Evolutionary conservation across 2,113 vertebrate species (phyloP), one percentile per base, ranked within the genome.

Genomic region (Telmatochromis sp.): DNA sequence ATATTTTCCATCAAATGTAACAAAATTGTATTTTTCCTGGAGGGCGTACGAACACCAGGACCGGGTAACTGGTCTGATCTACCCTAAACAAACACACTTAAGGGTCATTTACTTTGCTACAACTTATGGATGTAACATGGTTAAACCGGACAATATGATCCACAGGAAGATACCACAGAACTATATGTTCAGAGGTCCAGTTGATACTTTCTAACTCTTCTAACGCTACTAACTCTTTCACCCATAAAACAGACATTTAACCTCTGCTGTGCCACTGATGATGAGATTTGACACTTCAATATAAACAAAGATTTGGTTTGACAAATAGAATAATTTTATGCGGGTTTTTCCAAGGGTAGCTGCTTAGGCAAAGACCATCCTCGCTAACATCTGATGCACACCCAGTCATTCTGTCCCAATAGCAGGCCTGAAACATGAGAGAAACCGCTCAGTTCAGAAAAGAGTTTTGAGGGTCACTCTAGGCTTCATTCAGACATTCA

Each of bases 41-140:
- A 17, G 40, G 9, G 6, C 21, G 0, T 10, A 17, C 37, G 8
- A 6, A 42, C n/a, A 23, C 5, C 35, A 0, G 13, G 0, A 40
- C 10, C 8, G 7, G 11, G 12, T 26, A 7, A 71, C 37, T 15
- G 19, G 60, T n/a, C n/a, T 42, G 65, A 8, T 5, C n/a, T 6
- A 71, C 37, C 65, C 21, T 42, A 15, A 71, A 71, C 68, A 73
- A 73, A 26, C 68, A 11, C 68, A 73, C 40, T 45, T 9, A 15
- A 17, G 68, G 13, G 40, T 73, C 21, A 23, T 42, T 71, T 73
- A 73, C 14, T 26, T 17, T 17, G 68, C 21, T 23, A 19, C 28
- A 28, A 15, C 3, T 26, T 47, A 19, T 7, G 8, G 14, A 47
- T 45, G 23, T 75, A 42, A 75, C 21, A 1, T 9, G 7, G 13